Percentiles rank a stretch among this genome's conserved stretches.
Evolutionary conservation across 2,113 vertebrate species (phyloP).

Genomic region (Australoheros scitulus): DNA sequence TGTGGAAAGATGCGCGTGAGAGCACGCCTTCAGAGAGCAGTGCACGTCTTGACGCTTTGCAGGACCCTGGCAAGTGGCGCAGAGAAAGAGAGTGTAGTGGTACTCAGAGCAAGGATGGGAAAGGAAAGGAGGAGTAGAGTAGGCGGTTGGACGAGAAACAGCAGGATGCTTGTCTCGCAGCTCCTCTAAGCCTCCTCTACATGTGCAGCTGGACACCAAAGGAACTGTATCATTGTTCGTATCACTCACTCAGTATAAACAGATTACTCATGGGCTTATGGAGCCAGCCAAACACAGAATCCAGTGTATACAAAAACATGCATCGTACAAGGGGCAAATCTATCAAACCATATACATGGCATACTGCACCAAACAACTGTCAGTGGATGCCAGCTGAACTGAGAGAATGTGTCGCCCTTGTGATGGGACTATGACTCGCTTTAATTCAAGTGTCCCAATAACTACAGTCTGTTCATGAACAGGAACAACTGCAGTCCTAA

Average conservation of each 20-base stretch:
- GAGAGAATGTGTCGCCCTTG: neutral
- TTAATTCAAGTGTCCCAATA: slow-evolving; percentile 8
- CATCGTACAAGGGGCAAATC: slow-evolving; percentile 52
- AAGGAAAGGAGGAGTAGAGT: neutral
- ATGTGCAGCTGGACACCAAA: slow-evolving; percentile 69
- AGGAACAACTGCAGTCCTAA: slow-evolving; percentile 42
- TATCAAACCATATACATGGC: slow-evolving; percentile 41
- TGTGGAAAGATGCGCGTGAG: slow-evolving; percentile 36
- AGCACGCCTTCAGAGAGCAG: slow-evolving; percentile 37
- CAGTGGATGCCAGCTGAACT: slow-evolving; percentile 46
- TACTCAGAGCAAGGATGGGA: neutral
- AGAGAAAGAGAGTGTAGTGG: slow-evolving; percentile 2
- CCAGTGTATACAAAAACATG: slow-evolving; percentile 64
- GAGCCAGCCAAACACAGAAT: slow-evolving; percentile 57
- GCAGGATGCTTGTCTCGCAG: slow-evolving; percentile 49
- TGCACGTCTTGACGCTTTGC: slow-evolving; percentile 46
- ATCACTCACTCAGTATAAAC: slow-evolving; percentile 69
- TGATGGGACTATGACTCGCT: neutral
- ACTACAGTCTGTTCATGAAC: slow-evolving; percentile 23
- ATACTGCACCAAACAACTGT: slow-evolving; percentile 60
- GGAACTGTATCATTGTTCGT: slow-evolving; percentile 53
- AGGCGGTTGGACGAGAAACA: slow-evolving; percentile 49
- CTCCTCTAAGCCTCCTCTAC: slow-evolving; percentile 42
- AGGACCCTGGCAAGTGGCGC: slow-evolving; percentile 19
- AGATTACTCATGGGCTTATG: slow-evolving; percentile 57